Base-by-base conservation (phyloP, 1,140 invertebrate genomes). In the Cherax destructor region DNA sequence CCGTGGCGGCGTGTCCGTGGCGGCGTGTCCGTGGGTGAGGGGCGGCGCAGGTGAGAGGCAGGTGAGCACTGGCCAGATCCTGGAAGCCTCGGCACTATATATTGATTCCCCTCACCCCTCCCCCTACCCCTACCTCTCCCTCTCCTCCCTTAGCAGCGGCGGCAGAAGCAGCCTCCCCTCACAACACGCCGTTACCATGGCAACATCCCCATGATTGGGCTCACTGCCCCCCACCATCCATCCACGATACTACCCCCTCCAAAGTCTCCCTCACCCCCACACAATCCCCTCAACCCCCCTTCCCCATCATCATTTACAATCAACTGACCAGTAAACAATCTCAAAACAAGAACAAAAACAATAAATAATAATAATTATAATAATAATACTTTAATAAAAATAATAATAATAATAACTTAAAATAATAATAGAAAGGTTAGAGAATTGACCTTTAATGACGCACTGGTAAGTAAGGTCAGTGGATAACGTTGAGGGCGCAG, bases 171-270 rank as follows among this genome's bases (percentile, higher is more conserved):
- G 83, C 65, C 65, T 72, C 83, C 83, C 69, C 83, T 85, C 83
- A 85, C 83, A 85, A 74, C 65, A 85, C 69, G 65, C 59, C 83
- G 83, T 85, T 74, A 49, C 69, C 69, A 85, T 85, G 69, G 50
- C 83, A 85, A 85, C 83, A 30, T 85, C 83, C 69, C 83, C 61
- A 85, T 85, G 83, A 85, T 85, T 85, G 83, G 83, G 65, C 83
- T 65, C 83, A 65, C 83, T 65, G 65, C 83, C 16, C 83, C 83
- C 50, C 10, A 41, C 30, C 30, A 41, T 41, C 30, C 30, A 41
- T 41, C 30, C 30, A 41, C 30, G 61, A 50, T 52, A 41, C 83
- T 69, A 18, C 21, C 30, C 30, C 0, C 65, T 24, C 47, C 61
- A 24, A 50, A 50, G 41, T 72, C 69, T 69, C 74, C 65, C 69